Conservation (phyloP, 2,113 vertebrate genomes). For the Danio rerio region DNA sequence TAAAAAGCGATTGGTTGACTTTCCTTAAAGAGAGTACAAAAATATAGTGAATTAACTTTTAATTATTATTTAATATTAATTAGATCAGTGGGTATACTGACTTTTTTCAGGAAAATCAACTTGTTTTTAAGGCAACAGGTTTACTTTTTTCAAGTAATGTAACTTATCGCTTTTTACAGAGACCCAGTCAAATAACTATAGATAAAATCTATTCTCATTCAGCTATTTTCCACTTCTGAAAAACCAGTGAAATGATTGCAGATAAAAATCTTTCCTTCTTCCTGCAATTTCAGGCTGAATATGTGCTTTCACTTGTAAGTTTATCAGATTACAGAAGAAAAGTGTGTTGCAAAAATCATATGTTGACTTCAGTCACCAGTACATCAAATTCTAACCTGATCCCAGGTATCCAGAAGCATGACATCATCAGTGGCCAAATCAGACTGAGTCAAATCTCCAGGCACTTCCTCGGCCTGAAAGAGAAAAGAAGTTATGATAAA, state of each 20-base stretch:
- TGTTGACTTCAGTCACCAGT: not conserved
- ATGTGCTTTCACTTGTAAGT: not conserved
- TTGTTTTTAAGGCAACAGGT: too few relatives aligned
- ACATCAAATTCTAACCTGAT: slow-evolving; percentile 65
- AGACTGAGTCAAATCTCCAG: slow-evolving; percentile 71
- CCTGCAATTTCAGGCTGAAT: not conserved
- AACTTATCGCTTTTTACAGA: too few relatives aligned
- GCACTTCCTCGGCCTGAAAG: slow-evolving; percentile 74
- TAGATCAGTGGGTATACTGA: too few relatives aligned
- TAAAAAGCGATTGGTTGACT: too few relatives aligned
- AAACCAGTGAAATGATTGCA: not conserved
- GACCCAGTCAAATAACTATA: too few relatives aligned
- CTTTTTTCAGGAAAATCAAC: too few relatives aligned
- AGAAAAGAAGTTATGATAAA: not conserved
- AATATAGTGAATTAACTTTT: too few relatives aligned
- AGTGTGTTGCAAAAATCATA: not conserved
- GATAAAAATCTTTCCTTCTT: not conserved
- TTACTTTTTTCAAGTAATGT: too few relatives aligned
- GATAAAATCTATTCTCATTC: too few relatives aligned
- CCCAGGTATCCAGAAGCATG: slow-evolving; percentile 77
- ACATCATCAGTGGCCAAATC: slow-evolving; percentile 78
- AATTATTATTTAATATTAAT: too few relatives aligned
- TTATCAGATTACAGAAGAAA: not conserved
- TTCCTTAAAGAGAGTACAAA: too few relatives aligned
- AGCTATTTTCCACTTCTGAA: not conserved